Percentiles rank a stretch among this genome's conserved stretches.
Evolutionary conservation across 2,113 vertebrate genomes (phyloP).

Genomic region (Emberiza fucata): DNA sequence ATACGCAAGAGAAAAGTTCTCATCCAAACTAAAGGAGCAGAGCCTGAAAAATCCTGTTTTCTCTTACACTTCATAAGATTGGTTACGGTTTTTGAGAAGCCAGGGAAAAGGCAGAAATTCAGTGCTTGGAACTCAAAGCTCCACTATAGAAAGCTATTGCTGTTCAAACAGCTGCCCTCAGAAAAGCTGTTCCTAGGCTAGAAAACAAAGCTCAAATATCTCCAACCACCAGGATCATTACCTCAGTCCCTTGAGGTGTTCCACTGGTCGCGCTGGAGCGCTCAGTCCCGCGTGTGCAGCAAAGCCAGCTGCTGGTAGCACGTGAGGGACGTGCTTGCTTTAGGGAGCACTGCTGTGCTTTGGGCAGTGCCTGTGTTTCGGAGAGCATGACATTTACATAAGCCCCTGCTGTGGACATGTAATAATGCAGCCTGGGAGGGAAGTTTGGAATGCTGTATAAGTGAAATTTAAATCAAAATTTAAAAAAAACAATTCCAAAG

Average conservation of each 20-base stretch:
- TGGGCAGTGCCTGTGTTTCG: not conserved
- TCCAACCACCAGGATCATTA: rapidly evolving
- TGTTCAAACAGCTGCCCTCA: not conserved
- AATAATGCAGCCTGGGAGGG: not conserved
- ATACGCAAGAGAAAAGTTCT: not conserved
- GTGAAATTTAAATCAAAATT: not conserved
- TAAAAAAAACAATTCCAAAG: not conserved
- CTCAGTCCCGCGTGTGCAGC: not conserved
- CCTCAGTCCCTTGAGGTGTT: not conserved
- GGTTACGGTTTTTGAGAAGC: not conserved
- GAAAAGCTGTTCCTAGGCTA: not conserved
- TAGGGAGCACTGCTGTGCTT: not conserved
- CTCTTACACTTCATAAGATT: not conserved
- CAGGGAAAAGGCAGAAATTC: not conserved
- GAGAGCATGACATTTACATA: not conserved
- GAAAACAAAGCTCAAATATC: not conserved
- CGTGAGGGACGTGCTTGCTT: rapidly evolving
- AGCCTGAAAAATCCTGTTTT: not conserved
- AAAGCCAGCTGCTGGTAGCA: not conserved
- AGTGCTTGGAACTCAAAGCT: not conserved
- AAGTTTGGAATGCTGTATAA: not conserved
- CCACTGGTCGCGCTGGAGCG: rapidly evolving
- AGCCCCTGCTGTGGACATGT: rapidly evolving
- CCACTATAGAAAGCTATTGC: not conserved
- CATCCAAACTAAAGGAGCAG: not conserved